Evolutionary conservation across 2,797 vertebrate genomes (phyloP).

Genomic region (Urosaurus nigricauda): DNA sequence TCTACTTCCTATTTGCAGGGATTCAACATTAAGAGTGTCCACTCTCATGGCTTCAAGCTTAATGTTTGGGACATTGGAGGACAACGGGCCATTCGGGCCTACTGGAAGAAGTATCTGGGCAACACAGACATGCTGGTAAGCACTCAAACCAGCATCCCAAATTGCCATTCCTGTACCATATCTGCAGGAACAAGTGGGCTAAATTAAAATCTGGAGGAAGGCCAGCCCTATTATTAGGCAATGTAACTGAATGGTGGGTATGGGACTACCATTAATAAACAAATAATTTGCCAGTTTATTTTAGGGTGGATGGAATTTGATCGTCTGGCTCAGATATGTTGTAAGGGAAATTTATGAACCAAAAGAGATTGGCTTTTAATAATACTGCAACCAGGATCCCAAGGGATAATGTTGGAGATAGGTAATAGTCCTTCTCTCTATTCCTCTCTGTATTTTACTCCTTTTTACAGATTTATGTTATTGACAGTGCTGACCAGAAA

Average conservation of each 20-base stretch:
- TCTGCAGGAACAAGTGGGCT: background rate
- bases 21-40: constrained; percentile 91
- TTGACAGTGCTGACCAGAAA: constrained; percentile 92
- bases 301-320: background rate
- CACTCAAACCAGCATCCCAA: background rate
- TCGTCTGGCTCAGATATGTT: background rate
- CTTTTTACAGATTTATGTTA: constrained; percentile 88
- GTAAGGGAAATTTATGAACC: background rate
- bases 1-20: constrained; percentile 75
- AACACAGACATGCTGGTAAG: constrained; percentile 90
- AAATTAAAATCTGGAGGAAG: background rate
- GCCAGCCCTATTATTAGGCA: background rate
- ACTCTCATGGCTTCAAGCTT: constrained; percentile 89
- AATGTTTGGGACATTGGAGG: constrained; percentile 93
- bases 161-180: background rate
- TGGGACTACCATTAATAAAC: background rate
- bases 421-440: background rate
- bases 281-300: background rate
- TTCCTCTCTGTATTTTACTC: constrained; percentile 21
- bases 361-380: background rate
- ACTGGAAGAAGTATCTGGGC: constrained; percentile 93
- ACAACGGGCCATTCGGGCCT: constrained; percentile 88
- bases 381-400: background rate
- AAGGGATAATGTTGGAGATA: no score
- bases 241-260: background rate